phyloP scores from a whole-genome alignment of 1,140 invertebrate genomes.

The Drosophila sp. region DNA sequence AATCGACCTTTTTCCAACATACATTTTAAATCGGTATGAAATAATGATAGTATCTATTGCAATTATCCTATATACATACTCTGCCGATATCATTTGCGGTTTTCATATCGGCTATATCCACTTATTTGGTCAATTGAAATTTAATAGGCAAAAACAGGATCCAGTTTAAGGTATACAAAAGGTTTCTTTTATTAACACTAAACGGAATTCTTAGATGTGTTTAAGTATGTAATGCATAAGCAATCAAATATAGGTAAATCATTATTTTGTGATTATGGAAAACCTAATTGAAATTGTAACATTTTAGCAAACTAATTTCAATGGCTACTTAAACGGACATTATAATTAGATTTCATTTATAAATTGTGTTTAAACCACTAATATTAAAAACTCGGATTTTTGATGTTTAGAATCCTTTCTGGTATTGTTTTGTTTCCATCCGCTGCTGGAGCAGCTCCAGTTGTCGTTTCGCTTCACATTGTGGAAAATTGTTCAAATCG shows the following conservation, averaged over 20 bases:
- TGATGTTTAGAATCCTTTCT: slow-evolving; percentile 84
- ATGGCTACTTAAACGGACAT: slow-evolving; percentile 21
- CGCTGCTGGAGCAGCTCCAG: slow-evolving; percentile 93
- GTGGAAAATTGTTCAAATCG: slow-evolving; percentile 98
- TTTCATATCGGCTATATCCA: too few relatives aligned
- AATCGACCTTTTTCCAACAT: too few relatives aligned
- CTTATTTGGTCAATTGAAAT: too few relatives aligned
- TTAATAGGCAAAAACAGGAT: too few relatives aligned
- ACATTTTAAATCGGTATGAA: too few relatives aligned
- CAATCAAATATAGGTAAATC: slow-evolving; percentile 42
- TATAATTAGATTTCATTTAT: slow-evolving; percentile 25
- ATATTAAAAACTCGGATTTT: slow-evolving; percentile 17
- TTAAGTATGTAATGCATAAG: slow-evolving; percentile 30
- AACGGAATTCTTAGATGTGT: slow-evolving; percentile 68
- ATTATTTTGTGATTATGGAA: slow-evolving; percentile 27
- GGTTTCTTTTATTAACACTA: slow-evolving; percentile 70
- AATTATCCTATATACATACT: too few relatives aligned
- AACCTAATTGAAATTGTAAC: slow-evolving; percentile 30
- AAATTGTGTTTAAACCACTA: slow-evolving; percentile 30
- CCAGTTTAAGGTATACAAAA: slow-evolving; percentile 54
- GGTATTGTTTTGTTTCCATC: slow-evolving; percentile 94
- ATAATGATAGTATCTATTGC: too few relatives aligned
- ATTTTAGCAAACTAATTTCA: slow-evolving; percentile 28
- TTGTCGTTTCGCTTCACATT: slow-evolving; percentile 97
- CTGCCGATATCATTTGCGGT: too few relatives aligned